Evolutionary conservation across 1,140 invertebrate genomes (phyloP).

Genomic region (Brachystomella parvula): DNA sequence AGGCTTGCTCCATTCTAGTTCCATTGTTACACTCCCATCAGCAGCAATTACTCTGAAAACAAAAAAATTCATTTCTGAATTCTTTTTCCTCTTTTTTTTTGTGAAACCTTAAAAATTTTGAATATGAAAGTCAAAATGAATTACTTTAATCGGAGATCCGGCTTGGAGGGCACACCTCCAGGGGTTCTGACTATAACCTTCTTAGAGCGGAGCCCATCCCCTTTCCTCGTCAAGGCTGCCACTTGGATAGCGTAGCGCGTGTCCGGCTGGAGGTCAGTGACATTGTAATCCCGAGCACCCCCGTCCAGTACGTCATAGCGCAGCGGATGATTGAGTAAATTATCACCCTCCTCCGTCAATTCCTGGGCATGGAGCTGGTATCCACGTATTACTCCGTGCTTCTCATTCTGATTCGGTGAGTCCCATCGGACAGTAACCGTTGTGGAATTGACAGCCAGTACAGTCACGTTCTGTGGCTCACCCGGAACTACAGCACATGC

Average conservation of each 20-base stretch:
- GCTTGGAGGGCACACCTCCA: constrained; percentile 82
- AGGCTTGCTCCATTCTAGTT: constrained; percentile 83
- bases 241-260: constrained; percentile 88
- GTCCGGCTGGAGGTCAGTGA: constrained; percentile 82
- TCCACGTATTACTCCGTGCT: constrained; percentile 91
- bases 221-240: constrained; percentile 79
- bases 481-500: constrained; percentile 70
- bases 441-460: constrained; percentile 80
- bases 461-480: constrained; percentile 83
- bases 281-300: constrained; percentile 66
- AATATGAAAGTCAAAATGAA: constrained; percentile 27
- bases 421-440: constrained; percentile 86
- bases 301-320: constrained; percentile 73
- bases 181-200: constrained; percentile 77
- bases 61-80: constrained; percentile 1
- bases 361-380: constrained; percentile 95
- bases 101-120: not conserved
- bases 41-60: constrained; percentile 61
- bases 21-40: constrained; percentile 73
- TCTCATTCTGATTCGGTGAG: constrained; percentile 76
- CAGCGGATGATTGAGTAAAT: constrained; percentile 71
- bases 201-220: constrained; percentile 79
- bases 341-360: constrained; percentile 73
- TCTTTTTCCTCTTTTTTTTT: constrained; percentile 4
- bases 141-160: constrained; percentile 76